Evolutionary conservation across 2,113 vertebrate species (phyloP).

Genomic region (Rhizomys pruinosus): DNA sequence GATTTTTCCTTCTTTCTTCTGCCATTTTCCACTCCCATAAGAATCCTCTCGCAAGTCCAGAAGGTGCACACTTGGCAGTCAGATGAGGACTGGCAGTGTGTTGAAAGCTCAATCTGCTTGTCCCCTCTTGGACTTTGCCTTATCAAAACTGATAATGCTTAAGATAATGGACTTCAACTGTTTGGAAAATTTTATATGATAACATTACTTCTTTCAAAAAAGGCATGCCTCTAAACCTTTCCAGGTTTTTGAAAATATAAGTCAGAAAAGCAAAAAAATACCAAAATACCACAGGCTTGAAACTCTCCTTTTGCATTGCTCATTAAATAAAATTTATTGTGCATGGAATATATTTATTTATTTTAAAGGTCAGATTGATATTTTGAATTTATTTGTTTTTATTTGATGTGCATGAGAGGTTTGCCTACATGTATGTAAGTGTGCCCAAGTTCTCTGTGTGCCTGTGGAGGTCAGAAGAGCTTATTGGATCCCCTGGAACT

Average conservation of each 20-base stretch:
- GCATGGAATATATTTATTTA: not conserved
- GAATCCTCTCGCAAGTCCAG: slow-evolving; percentile 67
- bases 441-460: no score
- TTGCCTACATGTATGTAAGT: no score
- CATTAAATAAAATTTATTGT: slow-evolving; percentile 1
- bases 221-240: not conserved
- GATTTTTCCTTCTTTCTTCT: slow-evolving; percentile 75
- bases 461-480: no score
- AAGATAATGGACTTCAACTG: slow-evolving; percentile 68
- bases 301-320: not conserved
- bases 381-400: no score
- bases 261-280: not conserved
- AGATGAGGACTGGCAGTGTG: slow-evolving; percentile 63
- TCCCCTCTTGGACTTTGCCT: slow-evolving; percentile 45
- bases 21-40: slow-evolving; percentile 67
- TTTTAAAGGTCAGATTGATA: slow-evolving; percentile 33
- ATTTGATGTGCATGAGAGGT: no score
- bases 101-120: slow-evolving; percentile 25
- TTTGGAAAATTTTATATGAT: slow-evolving; percentile 66
- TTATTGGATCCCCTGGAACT: no score
- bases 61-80: slow-evolving; percentile 74
- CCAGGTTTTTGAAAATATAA: not conserved
- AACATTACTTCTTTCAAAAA: slow-evolving; percentile 63
- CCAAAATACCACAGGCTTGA: not conserved
- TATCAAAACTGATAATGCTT: slow-evolving; percentile 74